Percentiles rank a stretch among this genome's conserved stretches.
phyloP scores from a whole-genome alignment of 1,140 invertebrate genomes.

The Nomia melanderi region DNA sequence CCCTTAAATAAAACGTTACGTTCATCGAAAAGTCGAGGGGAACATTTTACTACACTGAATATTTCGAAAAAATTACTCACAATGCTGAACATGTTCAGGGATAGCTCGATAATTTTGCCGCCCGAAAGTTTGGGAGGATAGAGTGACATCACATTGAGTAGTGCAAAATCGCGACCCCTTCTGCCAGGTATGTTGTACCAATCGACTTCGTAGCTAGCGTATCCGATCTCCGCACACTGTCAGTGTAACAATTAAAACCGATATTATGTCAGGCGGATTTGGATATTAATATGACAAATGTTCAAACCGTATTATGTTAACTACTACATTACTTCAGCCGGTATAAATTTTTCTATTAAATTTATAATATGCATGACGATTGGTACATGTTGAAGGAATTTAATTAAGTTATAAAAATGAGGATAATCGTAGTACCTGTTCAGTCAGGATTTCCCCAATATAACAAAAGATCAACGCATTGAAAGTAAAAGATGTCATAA shows the following conservation, averaged over 20 bases:
- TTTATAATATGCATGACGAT: no score
- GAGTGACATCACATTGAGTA: slow-evolving; percentile 45
- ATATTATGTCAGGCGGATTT: no score
- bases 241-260: no score
- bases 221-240: slow-evolving; percentile 48
- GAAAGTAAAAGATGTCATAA: slow-evolving; percentile 62
- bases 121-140: slow-evolving; percentile 46
- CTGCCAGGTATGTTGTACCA: slow-evolving; percentile 49
- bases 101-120: slow-evolving; percentile 51
- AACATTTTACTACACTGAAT: no score
- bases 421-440: slow-evolving; percentile 58
- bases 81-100: slow-evolving; percentile 38
- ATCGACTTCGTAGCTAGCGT: slow-evolving; percentile 27
- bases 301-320: no score
- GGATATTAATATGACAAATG: no score
- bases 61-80: slow-evolving; percentile 30
- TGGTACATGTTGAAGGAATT: no score
- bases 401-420: not conserved
- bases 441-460: slow-evolving; percentile 65
- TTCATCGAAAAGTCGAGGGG: no score
- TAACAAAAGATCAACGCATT: slow-evolving; percentile 70
- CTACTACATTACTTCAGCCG: no score
- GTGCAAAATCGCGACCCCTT: slow-evolving; percentile 31
- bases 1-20: no score
- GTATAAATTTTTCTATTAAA: no score